Conservation (phyloP, 2,797 vertebrate genomes). For the Catostomus latipinnis region DNA sequence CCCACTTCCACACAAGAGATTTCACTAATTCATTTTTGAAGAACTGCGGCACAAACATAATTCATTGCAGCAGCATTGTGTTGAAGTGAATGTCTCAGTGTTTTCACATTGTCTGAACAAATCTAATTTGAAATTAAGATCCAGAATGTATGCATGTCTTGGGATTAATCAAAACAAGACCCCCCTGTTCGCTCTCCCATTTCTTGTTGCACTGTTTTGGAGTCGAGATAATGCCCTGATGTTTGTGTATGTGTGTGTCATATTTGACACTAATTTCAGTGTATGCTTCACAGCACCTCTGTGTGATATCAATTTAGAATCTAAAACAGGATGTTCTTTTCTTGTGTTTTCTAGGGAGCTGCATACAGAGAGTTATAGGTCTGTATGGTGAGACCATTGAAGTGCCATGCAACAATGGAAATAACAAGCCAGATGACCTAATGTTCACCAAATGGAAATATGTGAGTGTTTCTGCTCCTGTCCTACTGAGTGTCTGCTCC, state of each 20-base stretch:
- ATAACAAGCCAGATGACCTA: conserved; percentile 75
- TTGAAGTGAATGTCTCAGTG: neutral
- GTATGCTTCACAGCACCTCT: conserved; percentile 22
- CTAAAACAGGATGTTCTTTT: conserved; percentile 19
- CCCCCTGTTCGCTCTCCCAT: conserved; percentile 19
- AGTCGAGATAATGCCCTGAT: conserved; percentile 36
- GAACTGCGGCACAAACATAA: neutral
- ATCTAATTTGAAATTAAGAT: conserved; percentile 42
- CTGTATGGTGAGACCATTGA: conserved; percentile 86
- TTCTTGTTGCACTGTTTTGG: conserved; percentile 32
- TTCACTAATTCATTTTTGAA: neutral
- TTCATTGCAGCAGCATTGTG: neutral
- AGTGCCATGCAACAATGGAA: conserved; percentile 83
- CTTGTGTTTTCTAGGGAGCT: conserved; percentile 74
- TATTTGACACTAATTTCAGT: conserved; percentile 41
- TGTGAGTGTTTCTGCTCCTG: conserved; percentile 79
- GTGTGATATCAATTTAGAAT: conserved; percentile 12
- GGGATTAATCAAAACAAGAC: conserved; percentile 46
- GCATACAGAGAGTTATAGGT: conserved; percentile 77
- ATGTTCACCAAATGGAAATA: conserved; percentile 97
- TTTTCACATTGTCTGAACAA: neutral
- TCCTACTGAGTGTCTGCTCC: neutral
- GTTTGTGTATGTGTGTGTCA: conserved; percentile 30
- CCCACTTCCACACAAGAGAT: neutral
- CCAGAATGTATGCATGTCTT: conserved; percentile 18